Conservation (phyloP, 2,888 invertebrate species). For the Tryphoninae sp. region DNA sequence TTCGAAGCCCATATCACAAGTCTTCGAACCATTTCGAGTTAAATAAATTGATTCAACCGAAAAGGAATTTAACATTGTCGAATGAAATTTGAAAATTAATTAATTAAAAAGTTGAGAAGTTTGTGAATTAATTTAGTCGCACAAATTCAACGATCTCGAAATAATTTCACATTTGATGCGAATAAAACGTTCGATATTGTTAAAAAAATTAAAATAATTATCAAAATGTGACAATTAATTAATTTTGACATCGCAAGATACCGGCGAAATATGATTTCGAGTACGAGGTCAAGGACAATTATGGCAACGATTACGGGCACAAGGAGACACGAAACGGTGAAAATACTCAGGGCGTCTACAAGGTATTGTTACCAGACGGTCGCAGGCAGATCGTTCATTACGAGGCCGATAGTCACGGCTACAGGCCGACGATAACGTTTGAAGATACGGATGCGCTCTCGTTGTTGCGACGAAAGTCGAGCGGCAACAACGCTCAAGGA, state of each 20-base stretch:
- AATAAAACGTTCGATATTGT: too few relatives aligned
- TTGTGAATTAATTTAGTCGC: too few relatives aligned
- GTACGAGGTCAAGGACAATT: constrained; percentile 79
- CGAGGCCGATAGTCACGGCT: constrained; percentile 87
- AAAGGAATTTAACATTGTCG: too few relatives aligned
- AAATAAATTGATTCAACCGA: too few relatives aligned
- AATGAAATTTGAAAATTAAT: too few relatives aligned
- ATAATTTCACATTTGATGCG: too few relatives aligned
- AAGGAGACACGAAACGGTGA: constrained; percentile 79
- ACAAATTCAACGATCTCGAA: too few relatives aligned
- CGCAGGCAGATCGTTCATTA: constrained; percentile 85
- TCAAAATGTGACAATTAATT: neutral
- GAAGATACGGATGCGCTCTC: constrained; percentile 81
- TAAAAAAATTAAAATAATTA: too few relatives aligned
- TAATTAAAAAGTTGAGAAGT: too few relatives aligned
- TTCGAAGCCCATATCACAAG: too few relatives aligned
- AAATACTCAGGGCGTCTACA: constrained; percentile 79
- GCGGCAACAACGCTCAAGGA: constrained; percentile 73
- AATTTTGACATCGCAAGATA: constrained; percentile 63
- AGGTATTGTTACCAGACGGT: constrained; percentile 79
- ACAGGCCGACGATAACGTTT: constrained; percentile 86
- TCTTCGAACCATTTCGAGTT: too few relatives aligned
- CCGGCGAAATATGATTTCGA: constrained; percentile 79
- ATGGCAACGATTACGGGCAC: constrained; percentile 80
- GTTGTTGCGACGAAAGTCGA: neutral